Base-by-base conservation (phyloP, 2,797 vertebrate species). In the Phoxinus dragarum region DNA sequence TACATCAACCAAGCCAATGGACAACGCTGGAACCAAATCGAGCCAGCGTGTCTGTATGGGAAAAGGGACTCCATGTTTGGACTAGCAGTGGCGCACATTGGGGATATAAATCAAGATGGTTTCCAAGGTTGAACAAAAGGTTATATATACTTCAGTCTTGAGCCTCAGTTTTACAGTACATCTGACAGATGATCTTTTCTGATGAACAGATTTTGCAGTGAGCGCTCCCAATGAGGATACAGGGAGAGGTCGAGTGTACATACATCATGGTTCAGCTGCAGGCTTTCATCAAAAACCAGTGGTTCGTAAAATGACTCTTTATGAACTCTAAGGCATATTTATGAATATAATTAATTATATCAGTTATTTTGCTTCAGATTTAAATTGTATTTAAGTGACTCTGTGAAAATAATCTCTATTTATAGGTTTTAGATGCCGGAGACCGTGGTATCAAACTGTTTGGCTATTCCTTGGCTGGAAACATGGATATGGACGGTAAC, bases 401-500 rank as follows among this genome's bases (percentile, higher is more conserved):
- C 40, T 81, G 44, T 47, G 34, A 10, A 44, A 74, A 74, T 10
- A 42, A n/a, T 34, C 6, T 76, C 10, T 82, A 47, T 93, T 88
- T 94, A 88, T 89, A 99, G 97, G 90, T 97, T 82, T 94, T 99
- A 7, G 92, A 96, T 79, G 93, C 96, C 1, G 90, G 85, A 77
- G 89, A 93, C 44, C 89, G 6, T 5, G 79, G 81, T 47, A 89
- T 94, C 0, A 88, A 23, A 69, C 94, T 93, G 73, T 99, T 99
- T 93, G 98, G 98, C 88, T 99, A 98, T 91, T 98, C 98, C 86
- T 91, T 98, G 90, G 96, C 97, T 82, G 97, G 97, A 86, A 97
- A 97, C 90, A 94, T 98, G 96, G 98, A 98, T 83, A 92, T 99
- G 84, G 98, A 98, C 87, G 92, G 91, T 89, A 99, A 99, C 91